Percentiles rank a stretch among this genome's conserved stretches.
Evolutionary conservation across 2,113 vertebrate species (phyloP).

Genomic region (Gila orcuttii): DNA sequence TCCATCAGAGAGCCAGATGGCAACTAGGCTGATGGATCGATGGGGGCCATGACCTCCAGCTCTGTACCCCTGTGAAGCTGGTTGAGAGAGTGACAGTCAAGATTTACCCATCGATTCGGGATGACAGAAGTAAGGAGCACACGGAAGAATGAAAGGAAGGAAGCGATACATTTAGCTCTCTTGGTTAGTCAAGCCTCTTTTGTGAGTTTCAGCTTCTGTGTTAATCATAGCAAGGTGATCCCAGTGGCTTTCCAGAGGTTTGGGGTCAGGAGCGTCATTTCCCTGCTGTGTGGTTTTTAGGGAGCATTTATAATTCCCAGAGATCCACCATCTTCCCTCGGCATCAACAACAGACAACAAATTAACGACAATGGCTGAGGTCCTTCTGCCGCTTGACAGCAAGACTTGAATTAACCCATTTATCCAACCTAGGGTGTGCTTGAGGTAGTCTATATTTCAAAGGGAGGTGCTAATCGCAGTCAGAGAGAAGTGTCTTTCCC

Average conservation of each 20-base stretch:
- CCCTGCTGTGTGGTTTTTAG: slow-evolving; percentile 56
- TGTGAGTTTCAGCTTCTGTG: slow-evolving; percentile 43
- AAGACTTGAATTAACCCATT: slow-evolving; percentile 48
- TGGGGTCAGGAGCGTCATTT: slow-evolving; percentile 51
- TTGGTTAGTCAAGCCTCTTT: slow-evolving; percentile 16
- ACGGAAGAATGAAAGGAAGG: slow-evolving; percentile 26
- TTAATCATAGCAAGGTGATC: slow-evolving; percentile 59
- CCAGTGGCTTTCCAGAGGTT: slow-evolving; percentile 29
- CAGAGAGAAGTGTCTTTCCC: neutral
- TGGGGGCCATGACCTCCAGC: slow-evolving; percentile 57
- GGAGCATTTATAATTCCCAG: slow-evolving; percentile 40
- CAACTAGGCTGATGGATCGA: slow-evolving; percentile 55
- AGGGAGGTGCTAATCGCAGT: neutral
- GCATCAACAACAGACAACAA: slow-evolving; percentile 44
- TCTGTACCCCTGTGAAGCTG: slow-evolving; percentile 45
- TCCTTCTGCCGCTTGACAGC: slow-evolving; percentile 38
- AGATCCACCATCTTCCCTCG: slow-evolving; percentile 30
- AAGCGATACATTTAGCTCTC: neutral
- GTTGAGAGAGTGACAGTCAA: slow-evolving; percentile 55
- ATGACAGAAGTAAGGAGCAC: slow-evolving; percentile 32
- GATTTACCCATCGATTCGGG: slow-evolving; percentile 60
- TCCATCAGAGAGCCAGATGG: slow-evolving; percentile 60
- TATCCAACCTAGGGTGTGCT: slow-evolving; percentile 41
- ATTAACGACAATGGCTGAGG: slow-evolving; percentile 58
- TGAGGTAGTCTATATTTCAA: slow-evolving; percentile 29